Base-by-base conservation (phyloP, 1,140 invertebrate species). In the Zaprionus taronus region DNA sequence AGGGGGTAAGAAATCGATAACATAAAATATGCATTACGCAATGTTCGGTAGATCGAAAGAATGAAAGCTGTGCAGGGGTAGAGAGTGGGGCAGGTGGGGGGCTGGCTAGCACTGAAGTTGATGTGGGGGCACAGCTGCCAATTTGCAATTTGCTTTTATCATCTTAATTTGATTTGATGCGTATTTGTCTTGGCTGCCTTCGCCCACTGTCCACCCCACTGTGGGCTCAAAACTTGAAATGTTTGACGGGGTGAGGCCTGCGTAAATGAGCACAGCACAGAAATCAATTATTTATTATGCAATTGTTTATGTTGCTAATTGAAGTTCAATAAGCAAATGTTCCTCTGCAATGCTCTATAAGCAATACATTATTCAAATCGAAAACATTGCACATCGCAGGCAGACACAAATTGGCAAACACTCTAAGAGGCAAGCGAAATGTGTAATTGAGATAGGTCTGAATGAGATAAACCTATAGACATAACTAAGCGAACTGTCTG, bases 81-180 rank as follows among this genome's bases (percentile, higher is more conserved):
- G 38, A n/a, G 5, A 17, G 38, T n/a, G 36, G 20, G n/a, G 11
- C 1, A 17, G 24, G 24, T 26, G 24, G 24, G 24, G 22, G 28
- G 58, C 6, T 36, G 36, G 36, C 5, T 38, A 14, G 36, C 4
- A 38, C 14, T 38, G 12, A 15, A 38, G 12, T 4, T 14, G 36
- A 28, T 41, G 36, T 12, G 17, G n/a, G 57, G 41, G 49, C 5
- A 64, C 41, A 60, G 70, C 74, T 79, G 78, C 67, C 84, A 81
- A 73, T 84, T 89, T 89, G 81, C 84, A 81, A 89, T 89, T 87
- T 89, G 84, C 84, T 90, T 89, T 87, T 89, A 87, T 87, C 84
- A 87, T 79, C 78, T 89, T 87, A 89, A 87, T 87, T 87, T 84
- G 84, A 87, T 87, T 87, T 87, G 85, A 71, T 61, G 85, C 62